These are phyloP conservation scores for Agriotes lineatus DNA, from an alignment of 2,888 invertebrate genomes.

Conservation along the genomic window DNA sequence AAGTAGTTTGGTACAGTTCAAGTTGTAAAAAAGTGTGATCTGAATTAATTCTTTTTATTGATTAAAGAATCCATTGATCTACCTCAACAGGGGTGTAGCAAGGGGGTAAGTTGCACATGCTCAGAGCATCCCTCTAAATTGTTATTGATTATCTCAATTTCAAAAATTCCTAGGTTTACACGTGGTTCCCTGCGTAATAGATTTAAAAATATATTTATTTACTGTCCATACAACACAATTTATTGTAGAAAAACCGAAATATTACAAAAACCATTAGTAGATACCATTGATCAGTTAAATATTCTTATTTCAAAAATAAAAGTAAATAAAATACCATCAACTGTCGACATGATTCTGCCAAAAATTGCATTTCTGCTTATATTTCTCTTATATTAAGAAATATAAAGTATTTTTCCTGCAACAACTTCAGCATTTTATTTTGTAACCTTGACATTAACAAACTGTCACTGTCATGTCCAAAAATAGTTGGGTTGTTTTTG, in stretches of 20 bases:
- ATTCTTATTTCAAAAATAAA: background rate
- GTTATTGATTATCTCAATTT: conserved; percentile 40
- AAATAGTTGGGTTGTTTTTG: conserved; percentile 16
- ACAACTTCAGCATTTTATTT: conserved; percentile 7
- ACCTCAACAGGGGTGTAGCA: conserved; percentile 58
- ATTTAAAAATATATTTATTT: too few relatives aligned
- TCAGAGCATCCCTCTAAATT: conserved; percentile 48
- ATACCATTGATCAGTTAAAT: too few relatives aligned
- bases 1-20: conserved; percentile 11
- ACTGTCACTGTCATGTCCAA: conserved; percentile 13
- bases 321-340: conserved; percentile 45
- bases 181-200: background rate
- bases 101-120: conserved; percentile 56
- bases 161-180: background rate
- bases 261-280: too few relatives aligned
- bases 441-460: conserved; percentile 7
- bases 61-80: conserved; percentile 61
- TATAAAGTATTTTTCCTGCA: background rate
- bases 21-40: conserved; percentile 47
- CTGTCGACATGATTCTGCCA: conserved; percentile 43
- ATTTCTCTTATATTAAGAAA: background rate
- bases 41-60: conserved; percentile 57
- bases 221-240: too few relatives aligned
- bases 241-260: too few relatives aligned
- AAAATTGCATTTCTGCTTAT: conserved; percentile 44